phyloP scores from a whole-genome alignment of 1,140 invertebrate species.

The Vanessa tameamea region DNA sequence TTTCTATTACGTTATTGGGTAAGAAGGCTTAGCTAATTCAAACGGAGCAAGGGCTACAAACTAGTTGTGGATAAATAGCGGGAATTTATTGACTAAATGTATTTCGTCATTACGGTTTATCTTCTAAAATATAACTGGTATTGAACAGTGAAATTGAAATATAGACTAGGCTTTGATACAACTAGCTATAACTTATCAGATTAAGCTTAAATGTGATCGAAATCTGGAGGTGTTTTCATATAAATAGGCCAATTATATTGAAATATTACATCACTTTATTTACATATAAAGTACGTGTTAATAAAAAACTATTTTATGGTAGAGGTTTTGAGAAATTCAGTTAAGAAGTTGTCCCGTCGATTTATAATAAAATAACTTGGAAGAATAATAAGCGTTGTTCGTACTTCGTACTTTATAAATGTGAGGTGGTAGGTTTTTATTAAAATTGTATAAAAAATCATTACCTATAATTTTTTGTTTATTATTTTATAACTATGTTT shows the following conservation, averaged over 20 bases:
- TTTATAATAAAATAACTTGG: too few relatives aligned
- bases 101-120: slow-evolving; percentile 21
- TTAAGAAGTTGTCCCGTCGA: too few relatives aligned
- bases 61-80: slow-evolving; percentile 12
- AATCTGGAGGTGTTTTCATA: slow-evolving; percentile 28
- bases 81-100: slow-evolving; percentile 16
- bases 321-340: too few relatives aligned
- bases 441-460: too few relatives aligned
- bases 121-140: slow-evolving; percentile 20
- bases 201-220: slow-evolving; percentile 24
- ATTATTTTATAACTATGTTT: too few relatives aligned
- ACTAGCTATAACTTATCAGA: slow-evolving; percentile 27
- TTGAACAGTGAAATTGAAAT: slow-evolving; percentile 23
- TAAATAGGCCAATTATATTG: slow-evolving; percentile 26
- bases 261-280: slow-evolving; percentile 3
- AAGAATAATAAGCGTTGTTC: too few relatives aligned
- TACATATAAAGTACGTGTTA: not conserved
- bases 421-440: too few relatives aligned
- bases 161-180: slow-evolving; percentile 20
- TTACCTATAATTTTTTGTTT: too few relatives aligned
- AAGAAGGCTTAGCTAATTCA: not conserved
- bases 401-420: too few relatives aligned
- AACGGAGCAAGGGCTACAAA: not conserved
- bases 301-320: not conserved
- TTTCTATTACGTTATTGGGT: not conserved